Evolutionary conservation across 2,113 vertebrate species (phyloP).

Genomic region (Corydoras sp.): DNA sequence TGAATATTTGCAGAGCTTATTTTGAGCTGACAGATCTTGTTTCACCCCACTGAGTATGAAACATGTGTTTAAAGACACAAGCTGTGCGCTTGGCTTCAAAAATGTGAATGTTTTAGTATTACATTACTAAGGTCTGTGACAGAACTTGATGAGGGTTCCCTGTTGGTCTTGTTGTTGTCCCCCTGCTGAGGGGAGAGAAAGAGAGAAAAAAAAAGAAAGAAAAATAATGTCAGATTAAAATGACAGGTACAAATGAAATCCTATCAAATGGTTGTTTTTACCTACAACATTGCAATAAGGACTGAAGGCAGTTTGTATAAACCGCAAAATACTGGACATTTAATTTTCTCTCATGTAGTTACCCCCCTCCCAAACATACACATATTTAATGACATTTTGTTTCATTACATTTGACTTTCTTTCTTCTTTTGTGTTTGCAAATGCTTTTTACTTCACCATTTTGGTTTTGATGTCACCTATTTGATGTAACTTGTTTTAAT

Average conservation of each 20-base stretch:
- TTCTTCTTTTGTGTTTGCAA: no score
- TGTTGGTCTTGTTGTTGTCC: slow-evolving; percentile 1
- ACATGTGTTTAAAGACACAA: slow-evolving; percentile 19
- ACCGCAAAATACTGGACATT: no score
- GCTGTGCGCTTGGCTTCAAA: neutral
- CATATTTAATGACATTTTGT: no score
- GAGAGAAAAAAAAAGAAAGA: slow-evolving; percentile 19
- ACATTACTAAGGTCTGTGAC: slow-evolving; percentile 12
- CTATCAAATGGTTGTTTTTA: neutral
- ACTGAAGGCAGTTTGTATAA: no score
- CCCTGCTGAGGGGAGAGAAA: slow-evolving; percentile 18
- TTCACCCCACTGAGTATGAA: slow-evolving; percentile 1
- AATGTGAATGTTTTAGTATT: slow-evolving; percentile 15
- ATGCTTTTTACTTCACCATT: no score
- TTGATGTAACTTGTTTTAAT: no score
- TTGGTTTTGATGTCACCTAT: no score
- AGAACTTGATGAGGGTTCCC: slow-evolving; percentile 17
- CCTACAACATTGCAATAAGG: no score
- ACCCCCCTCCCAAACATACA: no score
- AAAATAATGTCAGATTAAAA: neutral
- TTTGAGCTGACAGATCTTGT: slow-evolving; percentile 10
- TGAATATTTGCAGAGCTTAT: neutral
- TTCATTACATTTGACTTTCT: no score
- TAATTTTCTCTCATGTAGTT: no score
- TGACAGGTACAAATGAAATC: neutral